phyloP scores from a whole-genome alignment of 35 echinoderm and acorn worm species.

The Eucidaris tribuloides region DNA sequence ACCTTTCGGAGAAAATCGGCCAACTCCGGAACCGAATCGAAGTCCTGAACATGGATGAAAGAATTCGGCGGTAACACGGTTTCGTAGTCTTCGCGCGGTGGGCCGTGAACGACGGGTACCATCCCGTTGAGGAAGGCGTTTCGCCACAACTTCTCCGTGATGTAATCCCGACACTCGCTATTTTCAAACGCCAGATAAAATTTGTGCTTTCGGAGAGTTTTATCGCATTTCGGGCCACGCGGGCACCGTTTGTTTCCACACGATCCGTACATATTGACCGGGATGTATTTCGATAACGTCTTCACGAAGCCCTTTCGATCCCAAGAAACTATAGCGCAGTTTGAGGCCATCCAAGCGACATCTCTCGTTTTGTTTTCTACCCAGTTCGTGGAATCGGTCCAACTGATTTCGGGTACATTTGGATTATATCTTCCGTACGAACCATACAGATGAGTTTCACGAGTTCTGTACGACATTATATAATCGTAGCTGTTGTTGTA shows the following conservation, averaged over 20 bases:
- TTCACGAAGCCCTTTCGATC: conserved; percentile 34
- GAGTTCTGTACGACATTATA: neutral
- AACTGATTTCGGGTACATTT: neutral
- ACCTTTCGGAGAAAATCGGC: conserved; percentile 44
- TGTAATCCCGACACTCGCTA: conserved; percentile 53
- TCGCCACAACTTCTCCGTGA: conserved; percentile 67
- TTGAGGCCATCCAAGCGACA: conserved; percentile 60
- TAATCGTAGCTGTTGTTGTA: conserved; percentile 23
- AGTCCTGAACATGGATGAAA: conserved; percentile 45
- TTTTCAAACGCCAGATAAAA: conserved; percentile 67
- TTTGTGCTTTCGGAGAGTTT: conserved; percentile 43
- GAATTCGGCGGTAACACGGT: conserved; percentile 28
- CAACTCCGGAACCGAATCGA: conserved; percentile 23
- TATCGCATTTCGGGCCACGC: conserved; percentile 6
- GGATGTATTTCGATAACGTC: neutral
- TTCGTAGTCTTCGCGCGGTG: conserved; percentile 32
- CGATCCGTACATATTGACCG: conserved; percentile 40
- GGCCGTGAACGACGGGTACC: conserved; percentile 32
- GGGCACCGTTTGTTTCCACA: conserved; percentile 29
- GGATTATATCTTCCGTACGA: conserved; percentile 7
- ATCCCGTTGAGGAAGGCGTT: conserved; percentile 49
- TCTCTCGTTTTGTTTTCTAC: conserved; percentile 31
- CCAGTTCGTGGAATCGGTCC: conserved; percentile 7
- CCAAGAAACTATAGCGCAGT: conserved; percentile 36
- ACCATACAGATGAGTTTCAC: conserved; percentile 8